These are phyloP conservation scores for Peucedramus taeniatus DNA, from an alignment of 2,113 vertebrate species.

Conservation along the genomic window DNA sequence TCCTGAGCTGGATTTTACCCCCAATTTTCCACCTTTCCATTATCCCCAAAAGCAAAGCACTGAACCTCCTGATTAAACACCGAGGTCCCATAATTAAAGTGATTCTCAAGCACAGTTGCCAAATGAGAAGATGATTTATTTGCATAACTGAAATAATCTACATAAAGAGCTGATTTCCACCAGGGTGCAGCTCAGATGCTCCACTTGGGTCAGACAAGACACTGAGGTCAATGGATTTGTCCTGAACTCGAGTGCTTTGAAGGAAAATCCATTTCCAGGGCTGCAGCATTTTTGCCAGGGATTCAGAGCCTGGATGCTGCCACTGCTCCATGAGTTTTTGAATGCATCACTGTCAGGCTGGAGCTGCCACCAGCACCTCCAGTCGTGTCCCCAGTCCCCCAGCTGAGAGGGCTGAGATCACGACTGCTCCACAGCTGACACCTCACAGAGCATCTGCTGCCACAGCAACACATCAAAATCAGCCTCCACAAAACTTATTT, in stretches of 20 bases:
- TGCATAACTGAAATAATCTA: neutral
- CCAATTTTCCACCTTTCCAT: neutral
- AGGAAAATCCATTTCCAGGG: neutral
- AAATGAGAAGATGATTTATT: neutral
- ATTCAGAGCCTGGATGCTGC: neutral
- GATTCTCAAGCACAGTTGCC: neutral
- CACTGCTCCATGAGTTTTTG: neutral
- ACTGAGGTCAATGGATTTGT: neutral
- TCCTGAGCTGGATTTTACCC: neutral
- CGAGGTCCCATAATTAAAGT: neutral
- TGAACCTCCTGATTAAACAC: slow-evolving; percentile 9
- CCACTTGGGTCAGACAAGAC: neutral
- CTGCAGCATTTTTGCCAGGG: neutral
- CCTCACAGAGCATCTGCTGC: neutral
- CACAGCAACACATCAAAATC: neutral
- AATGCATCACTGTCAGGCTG: neutral
- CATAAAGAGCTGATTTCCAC: neutral
- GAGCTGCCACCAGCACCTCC: neutral
- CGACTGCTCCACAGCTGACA: neutral
- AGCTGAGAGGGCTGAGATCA: neutral
- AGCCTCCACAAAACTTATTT: neutral
- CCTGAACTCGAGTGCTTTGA: neutral
- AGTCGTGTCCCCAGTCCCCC: neutral
- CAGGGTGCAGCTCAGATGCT: neutral
- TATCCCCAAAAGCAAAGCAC: neutral